Conservation (phyloP, 2,113 vertebrate genomes). For the Neolamprologus modestus region DNA sequence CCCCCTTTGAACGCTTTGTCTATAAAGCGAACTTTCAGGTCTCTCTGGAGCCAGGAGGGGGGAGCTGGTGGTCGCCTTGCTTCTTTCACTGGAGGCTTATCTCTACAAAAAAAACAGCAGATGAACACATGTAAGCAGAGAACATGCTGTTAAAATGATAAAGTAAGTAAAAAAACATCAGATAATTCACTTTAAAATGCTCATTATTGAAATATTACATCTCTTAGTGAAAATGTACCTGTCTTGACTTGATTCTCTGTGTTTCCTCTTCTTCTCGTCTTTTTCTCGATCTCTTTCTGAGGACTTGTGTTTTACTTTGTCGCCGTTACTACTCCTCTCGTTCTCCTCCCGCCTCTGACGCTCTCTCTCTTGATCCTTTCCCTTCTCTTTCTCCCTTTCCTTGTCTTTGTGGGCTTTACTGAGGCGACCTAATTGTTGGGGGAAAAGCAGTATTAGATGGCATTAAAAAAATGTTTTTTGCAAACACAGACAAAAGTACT, state of each 20-base stretch:
- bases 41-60: constrained; percentile 80
- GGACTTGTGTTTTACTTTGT: constrained; percentile 39
- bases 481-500: background rate
- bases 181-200: background rate
- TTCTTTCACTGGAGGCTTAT: constrained; percentile 64
- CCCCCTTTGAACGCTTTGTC: constrained; percentile 82
- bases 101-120: constrained; percentile 33
- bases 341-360: constrained; percentile 35
- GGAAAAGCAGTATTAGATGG: background rate
- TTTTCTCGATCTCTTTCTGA: constrained; percentile 45
- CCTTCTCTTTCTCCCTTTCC: constrained; percentile 52
- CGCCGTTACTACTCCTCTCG: constrained; percentile 1
- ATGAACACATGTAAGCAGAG: background rate
- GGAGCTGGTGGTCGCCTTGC: constrained; percentile 26
- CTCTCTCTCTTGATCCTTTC: constrained; percentile 26
- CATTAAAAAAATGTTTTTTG: background rate
- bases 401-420: constrained; percentile 75
- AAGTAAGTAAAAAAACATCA: background rate
- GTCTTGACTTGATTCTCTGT: constrained; percentile 55
- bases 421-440: constrained; percentile 61
- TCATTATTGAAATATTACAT: background rate
- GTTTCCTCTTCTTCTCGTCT: constrained; percentile 70
- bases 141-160: background rate
- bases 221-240: constrained; percentile 36
- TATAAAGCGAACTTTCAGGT: constrained; percentile 83